A percentile compares a stretch with the other conserved stretches of the same genome.
These are phyloP conservation scores for Boloria selene DNA, from an alignment of 2,888 invertebrate species.

Conservation along the genomic window DNA sequence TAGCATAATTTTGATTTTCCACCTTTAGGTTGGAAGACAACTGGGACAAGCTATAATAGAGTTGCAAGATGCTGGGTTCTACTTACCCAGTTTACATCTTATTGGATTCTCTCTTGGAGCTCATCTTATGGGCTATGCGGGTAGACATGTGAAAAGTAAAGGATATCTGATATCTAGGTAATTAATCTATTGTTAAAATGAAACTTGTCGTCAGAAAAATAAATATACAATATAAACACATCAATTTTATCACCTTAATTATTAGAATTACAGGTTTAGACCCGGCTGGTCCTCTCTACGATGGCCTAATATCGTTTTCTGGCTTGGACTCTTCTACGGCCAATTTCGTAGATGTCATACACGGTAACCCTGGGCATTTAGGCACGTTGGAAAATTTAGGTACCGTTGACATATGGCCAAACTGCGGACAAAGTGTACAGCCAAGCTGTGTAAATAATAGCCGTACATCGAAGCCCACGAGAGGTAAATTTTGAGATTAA, in stretches of 20 bases:
- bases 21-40: slow-evolving; percentile 10
- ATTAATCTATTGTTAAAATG: not conserved
- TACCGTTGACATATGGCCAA: slow-evolving; percentile 74
- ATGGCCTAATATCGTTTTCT: slow-evolving; percentile 46
- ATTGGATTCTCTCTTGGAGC: slow-evolving; percentile 23
- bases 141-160: slow-evolving; percentile 4
- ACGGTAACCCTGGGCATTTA: slow-evolving; percentile 78
- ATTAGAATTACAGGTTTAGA: slow-evolving; percentile 75
- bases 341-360: slow-evolving; percentile 78
- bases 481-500: too few relatives aligned
- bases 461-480: too few relatives aligned
- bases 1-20: too few relatives aligned
- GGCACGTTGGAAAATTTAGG: slow-evolving; percentile 65
- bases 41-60: slow-evolving; percentile 12
- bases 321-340: slow-evolving; percentile 61
- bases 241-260: not conserved
- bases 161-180: not conserved
- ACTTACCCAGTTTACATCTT: slow-evolving; percentile 2
- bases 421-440: slow-evolving; percentile 61
- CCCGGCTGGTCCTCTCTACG: slow-evolving; percentile 71
- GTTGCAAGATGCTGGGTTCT: slow-evolving; percentile 10
- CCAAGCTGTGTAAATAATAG: slow-evolving; percentile 69
- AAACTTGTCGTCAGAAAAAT: too few relatives aligned
- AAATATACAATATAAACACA: too few relatives aligned
- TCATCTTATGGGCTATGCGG: slow-evolving; percentile 11